These are phyloP conservation scores for Oikopleura vanhoeffeni DNA, from an alignment of 23 tunicate species.

Conservation along the genomic window DNA sequence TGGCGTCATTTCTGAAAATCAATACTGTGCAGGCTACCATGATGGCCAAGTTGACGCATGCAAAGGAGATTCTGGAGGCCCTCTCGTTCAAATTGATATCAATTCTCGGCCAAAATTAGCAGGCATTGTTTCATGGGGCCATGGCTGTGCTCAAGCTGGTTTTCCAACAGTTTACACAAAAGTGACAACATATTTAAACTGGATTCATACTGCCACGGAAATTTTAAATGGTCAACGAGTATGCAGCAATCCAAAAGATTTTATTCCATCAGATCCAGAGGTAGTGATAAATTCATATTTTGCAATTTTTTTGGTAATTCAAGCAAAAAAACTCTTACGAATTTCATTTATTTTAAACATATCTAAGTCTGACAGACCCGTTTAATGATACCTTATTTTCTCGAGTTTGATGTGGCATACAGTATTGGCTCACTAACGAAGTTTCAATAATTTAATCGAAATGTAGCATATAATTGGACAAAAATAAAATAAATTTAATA, in stretches of 20 bases:
- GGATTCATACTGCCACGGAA: background rate
- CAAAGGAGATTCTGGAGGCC: background rate
- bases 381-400: too few relatives aligned
- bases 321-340: too few relatives aligned
- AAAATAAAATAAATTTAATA: too few relatives aligned
- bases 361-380: too few relatives aligned
- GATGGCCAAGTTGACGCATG: background rate
- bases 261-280: background rate
- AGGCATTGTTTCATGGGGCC: background rate
- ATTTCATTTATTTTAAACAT: too few relatives aligned
- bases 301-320: too few relatives aligned
- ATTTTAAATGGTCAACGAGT: background rate
- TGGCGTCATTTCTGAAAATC: background rate
- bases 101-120: background rate
- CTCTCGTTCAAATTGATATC: background rate
- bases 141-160: background rate
- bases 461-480: too few relatives aligned
- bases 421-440: too few relatives aligned
- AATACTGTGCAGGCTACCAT: background rate
- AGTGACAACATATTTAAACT: background rate
- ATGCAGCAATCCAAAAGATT: background rate
- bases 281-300: too few relatives aligned
- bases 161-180: background rate
- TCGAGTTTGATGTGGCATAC: too few relatives aligned
- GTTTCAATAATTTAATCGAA: too few relatives aligned